phyloP scores from a whole-genome alignment of 2,113 vertebrate species.

The Pomatorhinus ruficollis region DNA sequence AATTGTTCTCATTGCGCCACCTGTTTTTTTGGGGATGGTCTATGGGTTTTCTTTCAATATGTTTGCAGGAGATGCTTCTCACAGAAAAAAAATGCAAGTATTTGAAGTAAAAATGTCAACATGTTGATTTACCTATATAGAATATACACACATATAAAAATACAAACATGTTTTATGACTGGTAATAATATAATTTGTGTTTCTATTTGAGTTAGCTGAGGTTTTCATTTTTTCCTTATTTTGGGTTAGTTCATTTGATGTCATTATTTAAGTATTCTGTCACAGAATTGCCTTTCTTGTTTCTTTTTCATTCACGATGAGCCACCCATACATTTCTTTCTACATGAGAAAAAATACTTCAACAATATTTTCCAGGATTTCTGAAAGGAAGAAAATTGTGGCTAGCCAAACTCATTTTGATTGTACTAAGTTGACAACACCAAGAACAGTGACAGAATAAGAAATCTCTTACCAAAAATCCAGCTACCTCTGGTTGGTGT shows the following conservation, averaged over 20 bases:
- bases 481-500: neutral
- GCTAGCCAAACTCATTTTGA: neutral
- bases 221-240: neutral
- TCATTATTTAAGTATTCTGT: neutral
- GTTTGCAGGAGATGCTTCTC: neutral
- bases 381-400: neutral
- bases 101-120: neutral
- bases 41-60: neutral
- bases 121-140: neutral
- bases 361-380: neutral
- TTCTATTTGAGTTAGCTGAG: neutral
- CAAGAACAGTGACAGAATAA: neutral
- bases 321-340: neutral
- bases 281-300: neutral
- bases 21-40: neutral
- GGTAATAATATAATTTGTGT: neutral
- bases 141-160: neutral
- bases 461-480: neutral
- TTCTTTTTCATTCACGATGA: neutral
- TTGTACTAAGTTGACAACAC: neutral
- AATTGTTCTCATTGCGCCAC: neutral
- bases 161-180: neutral
- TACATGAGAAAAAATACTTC: neutral
- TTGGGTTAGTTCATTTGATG: neutral
- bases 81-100: neutral